Conservation (phyloP, 2,113 vertebrate genomes). For the cattle (Bos taurus) region ARS-UCD2.0 NC_037330.1:87865001-87865500, state of each 20-base stretch:
- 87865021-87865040: constrained; percentile 10
- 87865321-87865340: not conserved
- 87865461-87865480: not conserved
- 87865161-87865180: not conserved
- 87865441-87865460: not conserved
- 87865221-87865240: not conserved
- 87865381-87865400: not conserved
- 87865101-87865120: not conserved
- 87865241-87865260: not conserved
- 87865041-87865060: not conserved
- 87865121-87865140: not conserved
- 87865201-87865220: not conserved
- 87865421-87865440: not conserved
- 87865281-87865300: not conserved
- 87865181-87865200: not conserved
- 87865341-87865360: not conserved
- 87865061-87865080: not conserved
- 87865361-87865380: not conserved
- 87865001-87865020: not conserved
- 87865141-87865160: not conserved
- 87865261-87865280: not conserved
- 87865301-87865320: not conserved
- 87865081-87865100: not conserved
- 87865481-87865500: not conserved
- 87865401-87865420: not conserved